Conservation (phyloP, 2,888 invertebrate genomes). For the Lymantria dispar region DNA sequence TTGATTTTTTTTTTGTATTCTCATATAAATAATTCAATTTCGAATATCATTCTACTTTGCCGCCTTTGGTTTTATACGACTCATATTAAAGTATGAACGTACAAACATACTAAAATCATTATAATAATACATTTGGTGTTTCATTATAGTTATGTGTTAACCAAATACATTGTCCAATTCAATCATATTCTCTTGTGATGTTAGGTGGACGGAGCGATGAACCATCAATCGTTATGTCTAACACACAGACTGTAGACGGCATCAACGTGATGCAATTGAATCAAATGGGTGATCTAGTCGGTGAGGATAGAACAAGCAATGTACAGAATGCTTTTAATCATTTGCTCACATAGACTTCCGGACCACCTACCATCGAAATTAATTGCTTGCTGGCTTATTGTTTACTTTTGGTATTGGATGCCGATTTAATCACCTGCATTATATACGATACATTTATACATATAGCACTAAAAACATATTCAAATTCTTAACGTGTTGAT, state of each 20-base stretch:
- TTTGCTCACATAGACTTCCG: constrained; percentile 68
- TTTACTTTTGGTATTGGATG: constrained; percentile 13
- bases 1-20: too few species aligned
- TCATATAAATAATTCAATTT: too few species aligned
- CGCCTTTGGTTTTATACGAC: too few species aligned
- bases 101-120: too few species aligned
- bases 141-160: background rate
- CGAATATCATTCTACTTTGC: too few species aligned
- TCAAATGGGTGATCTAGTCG: constrained; percentile 76
- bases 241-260: constrained; percentile 56
- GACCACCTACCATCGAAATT: constrained; percentile 70
- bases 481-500: too few species aligned
- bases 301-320: constrained; percentile 50
- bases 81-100: too few species aligned
- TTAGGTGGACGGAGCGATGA: constrained; percentile 79
- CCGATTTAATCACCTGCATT: background rate
- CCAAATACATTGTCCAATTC: constrained; percentile 12
- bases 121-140: background rate
- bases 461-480: too few species aligned
- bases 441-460: background rate
- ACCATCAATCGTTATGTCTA: constrained; percentile 46
- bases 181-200: constrained; percentile 55
- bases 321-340: constrained; percentile 47
- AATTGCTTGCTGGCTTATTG: constrained; percentile 38
- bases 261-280: constrained; percentile 71